Conservation (phyloP, 1,140 invertebrate genomes). For the Drosophila busckii region DNA sequence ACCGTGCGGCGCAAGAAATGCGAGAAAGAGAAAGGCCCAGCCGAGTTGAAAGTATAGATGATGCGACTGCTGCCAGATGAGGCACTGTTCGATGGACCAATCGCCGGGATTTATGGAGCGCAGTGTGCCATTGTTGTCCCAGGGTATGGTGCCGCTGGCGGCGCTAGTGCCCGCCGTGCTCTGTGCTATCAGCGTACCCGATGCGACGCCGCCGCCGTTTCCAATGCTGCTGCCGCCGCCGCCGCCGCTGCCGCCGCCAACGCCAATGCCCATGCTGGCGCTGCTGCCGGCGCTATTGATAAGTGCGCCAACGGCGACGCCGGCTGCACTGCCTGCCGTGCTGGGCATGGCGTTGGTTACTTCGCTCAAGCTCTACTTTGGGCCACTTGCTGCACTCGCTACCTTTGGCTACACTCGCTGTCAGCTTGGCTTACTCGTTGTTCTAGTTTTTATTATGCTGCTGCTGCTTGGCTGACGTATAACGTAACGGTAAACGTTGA, state of each 20-base stretch:
- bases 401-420: not conserved
- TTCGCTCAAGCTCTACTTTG: not conserved
- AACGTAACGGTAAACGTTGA: too few species aligned
- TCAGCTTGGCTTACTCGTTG: too few species aligned
- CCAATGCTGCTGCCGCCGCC: conserved; percentile 8
- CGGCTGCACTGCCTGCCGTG: conserved; percentile 52
- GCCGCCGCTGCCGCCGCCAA: conserved; percentile 8
- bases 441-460: too few species aligned
- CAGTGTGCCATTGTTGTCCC: conserved; percentile 76
- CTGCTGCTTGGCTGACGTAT: too few species aligned
- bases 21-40: conserved; percentile 89
- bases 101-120: conserved; percentile 73
- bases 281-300: conserved; percentile 57
- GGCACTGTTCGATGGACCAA: conserved; percentile 80
- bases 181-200: conserved; percentile 54
- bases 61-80: conserved; percentile 82
- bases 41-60: conserved; percentile 91
- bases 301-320: conserved; percentile 46
- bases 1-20: conserved; percentile 88
- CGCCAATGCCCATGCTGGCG: conserved; percentile 43
- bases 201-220: conserved; percentile 16
- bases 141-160: conserved; percentile 64
- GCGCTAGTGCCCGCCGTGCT: conserved; percentile 59
- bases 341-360: conserved; percentile 38
- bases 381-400: not conserved